Evolutionary conservation across 2,113 vertebrate genomes (phyloP).

Genomic region (Trematocara variabile): DNA sequence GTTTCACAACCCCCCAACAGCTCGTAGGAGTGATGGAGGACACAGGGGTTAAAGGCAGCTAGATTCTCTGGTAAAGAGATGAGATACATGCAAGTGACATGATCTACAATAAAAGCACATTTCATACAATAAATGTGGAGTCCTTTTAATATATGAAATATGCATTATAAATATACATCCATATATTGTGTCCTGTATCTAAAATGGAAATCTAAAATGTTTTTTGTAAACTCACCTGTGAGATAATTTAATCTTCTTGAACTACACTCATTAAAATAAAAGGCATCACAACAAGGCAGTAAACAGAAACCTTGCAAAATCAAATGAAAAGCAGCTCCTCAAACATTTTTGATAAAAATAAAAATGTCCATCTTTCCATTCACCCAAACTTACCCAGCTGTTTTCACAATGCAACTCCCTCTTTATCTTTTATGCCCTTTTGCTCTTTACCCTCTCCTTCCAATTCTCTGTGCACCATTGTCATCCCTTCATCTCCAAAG

Average conservation of each 20-base stretch:
- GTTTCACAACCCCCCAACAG: neutral
- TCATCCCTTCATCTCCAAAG: conserved; percentile 12
- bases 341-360: neutral
- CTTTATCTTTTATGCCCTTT: neutral
- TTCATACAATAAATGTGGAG: neutral
- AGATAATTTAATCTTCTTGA: neutral
- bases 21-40: neutral
- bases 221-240: neutral
- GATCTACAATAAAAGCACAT: neutral
- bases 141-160: neutral
- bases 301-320: neutral
- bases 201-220: neutral
- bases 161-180: neutral
- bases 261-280: neutral
- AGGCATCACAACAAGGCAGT: neutral
- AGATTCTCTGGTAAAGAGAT: neutral
- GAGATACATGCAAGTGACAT: neutral
- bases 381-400: neutral
- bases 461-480: neutral
- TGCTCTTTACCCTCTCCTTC: neutral
- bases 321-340: neutral
- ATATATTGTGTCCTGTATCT: neutral
- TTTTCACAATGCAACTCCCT: neutral
- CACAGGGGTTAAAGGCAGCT: neutral
- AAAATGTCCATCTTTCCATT: neutral